Conservation (phyloP, 2,888 invertebrate species). For the Caenorhabditis sp. region DNA sequence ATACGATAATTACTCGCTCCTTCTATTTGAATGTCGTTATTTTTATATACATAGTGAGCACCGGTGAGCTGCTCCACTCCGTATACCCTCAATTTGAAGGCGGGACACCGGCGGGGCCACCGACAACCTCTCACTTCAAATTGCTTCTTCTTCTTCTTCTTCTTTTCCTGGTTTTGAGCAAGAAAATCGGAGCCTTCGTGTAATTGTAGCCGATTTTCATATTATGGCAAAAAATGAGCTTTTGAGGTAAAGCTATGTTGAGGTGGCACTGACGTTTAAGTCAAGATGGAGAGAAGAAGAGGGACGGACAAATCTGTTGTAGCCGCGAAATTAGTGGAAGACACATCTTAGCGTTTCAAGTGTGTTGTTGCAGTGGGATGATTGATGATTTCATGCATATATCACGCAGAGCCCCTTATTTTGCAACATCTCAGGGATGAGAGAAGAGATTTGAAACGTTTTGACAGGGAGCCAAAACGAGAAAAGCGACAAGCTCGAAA, state of each 20-base stretch:
- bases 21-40: conserved; percentile 42
- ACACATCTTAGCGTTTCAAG: conserved; percentile 32
- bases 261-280: neutral
- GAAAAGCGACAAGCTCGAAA: conserved; percentile 14
- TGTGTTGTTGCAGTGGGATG: conserved; percentile 40
- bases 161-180: neutral
- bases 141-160: conserved; percentile 38
- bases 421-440: conserved; percentile 45
- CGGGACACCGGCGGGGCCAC: conserved; percentile 32
- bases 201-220: conserved; percentile 13
- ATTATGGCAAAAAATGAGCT: conserved; percentile 15
- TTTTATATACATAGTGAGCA: conserved; percentile 43
- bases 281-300: neutral
- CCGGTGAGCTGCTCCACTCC: conserved; percentile 21
- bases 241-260: neutral
- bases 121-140: conserved; percentile 32
- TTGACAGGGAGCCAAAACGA: conserved; percentile 12
- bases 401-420: conserved; percentile 48
- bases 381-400: conserved; percentile 57
- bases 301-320: conserved; percentile 2
- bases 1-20: conserved; percentile 34
- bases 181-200: neutral
- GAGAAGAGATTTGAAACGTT: conserved; percentile 42
- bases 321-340: conserved; percentile 37
- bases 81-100: conserved; percentile 39